Evolutionary conservation across 1,140 invertebrate genomes (phyloP).

Genomic region (Tetramorium parvispinum): DNA sequence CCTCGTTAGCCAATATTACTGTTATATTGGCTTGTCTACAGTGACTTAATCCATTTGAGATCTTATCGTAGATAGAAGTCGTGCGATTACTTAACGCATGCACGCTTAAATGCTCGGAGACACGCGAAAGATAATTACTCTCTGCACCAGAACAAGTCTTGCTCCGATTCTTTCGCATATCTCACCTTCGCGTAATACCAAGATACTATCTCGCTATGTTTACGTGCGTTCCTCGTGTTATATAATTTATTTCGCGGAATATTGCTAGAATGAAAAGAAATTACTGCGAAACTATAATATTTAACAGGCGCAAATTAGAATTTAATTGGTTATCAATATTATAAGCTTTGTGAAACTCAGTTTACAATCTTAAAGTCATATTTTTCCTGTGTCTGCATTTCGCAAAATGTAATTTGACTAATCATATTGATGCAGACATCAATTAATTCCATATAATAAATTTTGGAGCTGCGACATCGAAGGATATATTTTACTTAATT

Average conservation of each 20-base stretch:
- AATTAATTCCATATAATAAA: background rate
- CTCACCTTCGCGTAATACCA: conserved; percentile 33
- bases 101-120: conserved; percentile 39
- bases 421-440: background rate
- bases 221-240: background rate
- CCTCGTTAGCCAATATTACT: conserved; percentile 49
- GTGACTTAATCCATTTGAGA: conserved; percentile 47
- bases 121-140: conserved; percentile 70
- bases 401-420: background rate
- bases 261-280: conserved; percentile 10
- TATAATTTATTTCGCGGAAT: conserved; percentile 18
- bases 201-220: background rate
- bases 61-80: conserved; percentile 63
- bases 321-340: conserved; percentile 7
- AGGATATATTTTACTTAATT: conserved; percentile 12
- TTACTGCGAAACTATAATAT: background rate
- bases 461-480: background rate
- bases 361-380: background rate
- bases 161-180: conserved; percentile 49
- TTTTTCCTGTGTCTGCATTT: background rate
- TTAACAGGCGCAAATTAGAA: background rate
- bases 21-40: conserved; percentile 10
- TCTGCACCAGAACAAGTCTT: conserved; percentile 57
- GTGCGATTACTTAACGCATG: conserved; percentile 38
- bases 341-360: background rate